These are phyloP conservation scores for Danio tinwini DNA, from an alignment of 2,797 vertebrate species.

Conservation along the genomic window DNA sequence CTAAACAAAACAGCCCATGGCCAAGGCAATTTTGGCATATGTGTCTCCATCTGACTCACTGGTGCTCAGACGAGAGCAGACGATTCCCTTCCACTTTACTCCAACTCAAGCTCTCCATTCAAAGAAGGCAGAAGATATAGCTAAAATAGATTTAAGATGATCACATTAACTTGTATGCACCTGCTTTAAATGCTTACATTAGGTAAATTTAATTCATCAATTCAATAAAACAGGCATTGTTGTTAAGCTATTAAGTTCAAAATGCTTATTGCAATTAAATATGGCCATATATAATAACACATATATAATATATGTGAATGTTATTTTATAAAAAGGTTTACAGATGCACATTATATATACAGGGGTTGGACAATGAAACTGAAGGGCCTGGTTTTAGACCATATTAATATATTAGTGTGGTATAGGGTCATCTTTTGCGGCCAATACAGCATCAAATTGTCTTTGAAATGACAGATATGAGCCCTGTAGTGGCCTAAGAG, in stretches of 20 bases:
- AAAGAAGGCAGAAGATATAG: not conserved
- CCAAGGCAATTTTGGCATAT: slow-evolving; percentile 48
- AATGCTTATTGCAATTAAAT: not conserved
- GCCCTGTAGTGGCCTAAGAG: no score
- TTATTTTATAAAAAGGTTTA: no score
- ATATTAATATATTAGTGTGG: no score
- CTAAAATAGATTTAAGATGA: not conserved
- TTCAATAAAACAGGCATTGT: not conserved
- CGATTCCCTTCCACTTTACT: slow-evolving; percentile 2
- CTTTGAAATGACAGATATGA: no score
- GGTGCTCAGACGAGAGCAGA: slow-evolving; percentile 25
- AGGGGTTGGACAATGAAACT: no score
- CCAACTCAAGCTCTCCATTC: not conserved
- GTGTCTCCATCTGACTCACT: slow-evolving; percentile 40
- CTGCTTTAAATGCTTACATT: not conserved
- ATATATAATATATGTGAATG: no score
- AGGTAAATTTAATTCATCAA: not conserved
- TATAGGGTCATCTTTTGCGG: no score
- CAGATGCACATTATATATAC: no score
- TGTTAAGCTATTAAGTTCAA: not conserved
- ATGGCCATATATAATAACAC: no score
- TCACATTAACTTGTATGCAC: not conserved
- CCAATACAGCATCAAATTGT: no score
- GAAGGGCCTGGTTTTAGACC: no score
- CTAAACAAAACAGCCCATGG: slow-evolving; percentile 56